Evolutionary conservation across 1,140 invertebrate species (phyloP), one percentile per base, ranked within the genome.

Genomic region (Charaxes varanes): DNA sequence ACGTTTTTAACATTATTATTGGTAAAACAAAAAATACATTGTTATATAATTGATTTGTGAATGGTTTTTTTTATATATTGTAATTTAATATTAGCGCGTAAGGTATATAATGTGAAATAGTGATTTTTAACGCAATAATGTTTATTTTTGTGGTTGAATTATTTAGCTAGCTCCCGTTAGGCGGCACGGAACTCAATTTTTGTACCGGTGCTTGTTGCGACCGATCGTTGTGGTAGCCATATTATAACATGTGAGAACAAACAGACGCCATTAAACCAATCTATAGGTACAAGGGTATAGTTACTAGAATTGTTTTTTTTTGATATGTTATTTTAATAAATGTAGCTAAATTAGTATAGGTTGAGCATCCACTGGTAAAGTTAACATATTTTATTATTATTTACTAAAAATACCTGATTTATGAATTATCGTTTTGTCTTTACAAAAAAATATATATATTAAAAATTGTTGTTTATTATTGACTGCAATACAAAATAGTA

Each of bases 21-120:
- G n/a, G n/a, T n/a, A n/a, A n/a, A n/a, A n/a, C n/a, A 55, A 48
- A 51, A 44, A 59, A 58, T 72, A 61, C 48, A 52, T 77, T 69
- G 68, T 69, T 73, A 59, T 74, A 61, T 57, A 48, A 56, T 68
- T 68, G 48, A 66, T 74, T 72, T 48, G 41, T 51, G 53, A 61
- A 53, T 61, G n/a, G 49, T 60, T 53, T 55, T 48, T 60, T 63
- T 62, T 66, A 15, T 27, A 49, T 64, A 55, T 44, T 54, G 50
- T 65, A 64, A 64, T 53, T 69, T 66, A 68, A 65, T 65, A 46
- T 62, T 61, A 66, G 61, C 52, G n/a, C 2, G 32, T 61, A 56
- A 53, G 38, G 55, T 67, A 52, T n/a, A n/a, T n/a, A n/a, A n/a
- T 55, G 51, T 42, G 47, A 41, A 48, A 55, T 51, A 55, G 55